phyloP scores from a whole-genome alignment of 2,113 vertebrate genomes.

The Nesogale talazaci region DNA sequence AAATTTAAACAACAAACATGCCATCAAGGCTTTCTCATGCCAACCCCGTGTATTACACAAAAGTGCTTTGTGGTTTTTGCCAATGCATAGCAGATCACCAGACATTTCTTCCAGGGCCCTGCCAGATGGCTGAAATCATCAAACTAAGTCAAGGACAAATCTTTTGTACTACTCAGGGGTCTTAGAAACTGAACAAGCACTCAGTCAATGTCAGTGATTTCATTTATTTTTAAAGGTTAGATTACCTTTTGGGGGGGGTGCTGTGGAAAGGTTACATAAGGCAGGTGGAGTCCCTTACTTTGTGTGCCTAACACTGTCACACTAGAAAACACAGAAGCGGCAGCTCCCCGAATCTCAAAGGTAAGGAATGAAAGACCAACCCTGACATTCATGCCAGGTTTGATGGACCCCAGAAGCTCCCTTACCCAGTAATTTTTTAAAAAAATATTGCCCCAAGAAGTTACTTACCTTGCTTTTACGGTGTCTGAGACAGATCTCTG shows the following conservation, averaged over 20 bases:
- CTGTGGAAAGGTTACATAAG: background rate
- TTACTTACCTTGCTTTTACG: constrained; percentile 7
- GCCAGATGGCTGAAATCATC: background rate
- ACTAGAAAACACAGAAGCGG: background rate
- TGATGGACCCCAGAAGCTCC: background rate
- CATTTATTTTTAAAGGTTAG: background rate
- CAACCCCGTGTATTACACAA: background rate
- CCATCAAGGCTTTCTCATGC: background rate
- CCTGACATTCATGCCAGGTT: too few relatives aligned
- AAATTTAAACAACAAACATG: background rate
- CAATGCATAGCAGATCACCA: background rate
- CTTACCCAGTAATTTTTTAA: background rate
- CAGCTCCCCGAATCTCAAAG: background rate
- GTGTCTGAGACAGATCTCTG: background rate
- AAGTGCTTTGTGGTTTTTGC: background rate
- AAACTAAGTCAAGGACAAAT: background rate
- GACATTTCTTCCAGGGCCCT: too few relatives aligned
- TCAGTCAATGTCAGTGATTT: background rate
- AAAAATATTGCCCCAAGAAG: background rate
- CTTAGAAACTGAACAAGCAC: background rate
- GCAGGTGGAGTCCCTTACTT: background rate
- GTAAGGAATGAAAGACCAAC: background rate
- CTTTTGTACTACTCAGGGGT: background rate
- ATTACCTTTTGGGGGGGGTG: background rate
- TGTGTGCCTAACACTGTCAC: background rate